phyloP scores from a whole-genome alignment of 2,113 vertebrate genomes.

The Mungos mungo region DNA sequence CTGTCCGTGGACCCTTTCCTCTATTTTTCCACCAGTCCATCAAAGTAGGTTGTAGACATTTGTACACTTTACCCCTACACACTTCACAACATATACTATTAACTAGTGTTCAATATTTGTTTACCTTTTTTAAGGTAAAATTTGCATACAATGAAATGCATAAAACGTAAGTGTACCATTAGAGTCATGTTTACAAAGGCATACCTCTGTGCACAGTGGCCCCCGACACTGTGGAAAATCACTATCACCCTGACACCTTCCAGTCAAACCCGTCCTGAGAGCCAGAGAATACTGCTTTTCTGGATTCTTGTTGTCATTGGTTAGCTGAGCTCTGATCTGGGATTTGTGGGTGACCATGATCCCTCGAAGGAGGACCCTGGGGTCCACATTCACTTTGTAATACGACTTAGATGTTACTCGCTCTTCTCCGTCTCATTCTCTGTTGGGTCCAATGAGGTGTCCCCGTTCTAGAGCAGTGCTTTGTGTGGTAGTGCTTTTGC shows the following conservation, averaged over 20 bases:
- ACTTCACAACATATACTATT: background rate
- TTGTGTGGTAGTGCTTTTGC: background rate
- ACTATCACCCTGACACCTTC: background rate
- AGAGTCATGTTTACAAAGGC: background rate
- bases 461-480: background rate
- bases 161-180: too few relatives aligned
- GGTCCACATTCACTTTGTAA: background rate
- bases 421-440: background rate
- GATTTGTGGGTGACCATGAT: background rate
- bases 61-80: background rate
- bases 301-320: background rate
- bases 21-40: background rate
- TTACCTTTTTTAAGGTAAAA: background rate
- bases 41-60: background rate
- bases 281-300: background rate
- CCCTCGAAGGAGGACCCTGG: background rate
- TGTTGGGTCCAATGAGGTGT: accelerated
- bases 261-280: background rate
- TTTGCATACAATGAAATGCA: background rate
- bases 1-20: accelerated
- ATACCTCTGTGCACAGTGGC: background rate
- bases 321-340: background rate
- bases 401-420: background rate
- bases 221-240: accelerated
- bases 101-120: background rate